These are phyloP conservation scores for Gnathonemus echidnorhynchus DNA, from an alignment of 2,113 vertebrate genomes.

Conservation along the genomic window DNA sequence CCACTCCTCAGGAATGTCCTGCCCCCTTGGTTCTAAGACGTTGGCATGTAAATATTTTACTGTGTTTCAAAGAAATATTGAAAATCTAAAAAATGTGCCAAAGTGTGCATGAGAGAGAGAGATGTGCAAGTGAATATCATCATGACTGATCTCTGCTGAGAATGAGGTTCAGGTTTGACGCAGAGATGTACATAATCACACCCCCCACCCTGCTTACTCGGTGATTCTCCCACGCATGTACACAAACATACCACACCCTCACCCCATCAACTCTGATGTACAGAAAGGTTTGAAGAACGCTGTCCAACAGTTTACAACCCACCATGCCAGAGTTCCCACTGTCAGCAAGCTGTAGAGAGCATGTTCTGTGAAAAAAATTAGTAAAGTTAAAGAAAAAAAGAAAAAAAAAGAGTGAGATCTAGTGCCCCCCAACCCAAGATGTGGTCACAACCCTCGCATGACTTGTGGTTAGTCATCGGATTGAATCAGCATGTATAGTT, in stretches of 20 bases:
- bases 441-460: not conserved
- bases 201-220: not conserved
- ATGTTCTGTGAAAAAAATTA: not conserved
- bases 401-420: not conserved
- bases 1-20: not conserved
- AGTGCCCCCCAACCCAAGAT: not conserved
- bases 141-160: not conserved
- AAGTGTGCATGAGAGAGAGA: not conserved
- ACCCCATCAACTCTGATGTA: not conserved
- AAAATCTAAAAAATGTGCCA: not conserved
- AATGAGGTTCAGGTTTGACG: not conserved
- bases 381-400: not conserved
- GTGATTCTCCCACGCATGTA: not conserved
- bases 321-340: not conserved
- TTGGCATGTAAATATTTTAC: not conserved
- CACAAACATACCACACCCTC: not conserved
- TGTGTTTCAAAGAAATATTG: not conserved
- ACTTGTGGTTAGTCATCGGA: not conserved
- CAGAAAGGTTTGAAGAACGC: not conserved
- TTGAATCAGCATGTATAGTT: not conserved
- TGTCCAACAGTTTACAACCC: not conserved
- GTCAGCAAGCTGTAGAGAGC: not conserved
- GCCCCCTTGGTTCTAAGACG: not conserved
- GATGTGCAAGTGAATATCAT: not conserved
- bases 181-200: not conserved